Conservation (phyloP, 30 jellyfish, hydroid and myxozoan species). For the Catostylus mosaicus region DNA sequence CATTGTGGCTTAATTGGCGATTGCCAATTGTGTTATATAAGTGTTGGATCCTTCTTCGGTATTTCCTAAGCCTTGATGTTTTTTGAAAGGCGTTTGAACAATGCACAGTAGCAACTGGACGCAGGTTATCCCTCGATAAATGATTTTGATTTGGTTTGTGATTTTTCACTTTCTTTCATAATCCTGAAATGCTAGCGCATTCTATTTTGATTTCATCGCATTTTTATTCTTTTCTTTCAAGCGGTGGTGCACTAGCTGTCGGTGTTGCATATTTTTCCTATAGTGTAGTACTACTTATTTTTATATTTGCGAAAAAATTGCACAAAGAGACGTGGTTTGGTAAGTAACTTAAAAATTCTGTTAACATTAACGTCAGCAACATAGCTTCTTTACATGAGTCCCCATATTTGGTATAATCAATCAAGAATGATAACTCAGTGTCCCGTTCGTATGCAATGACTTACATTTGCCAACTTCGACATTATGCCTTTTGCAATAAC, state of each 20-base stretch:
- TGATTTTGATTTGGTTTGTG: background rate
- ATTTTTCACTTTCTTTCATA: too few relatives aligned
- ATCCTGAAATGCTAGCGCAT: background rate
- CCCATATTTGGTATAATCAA: background rate
- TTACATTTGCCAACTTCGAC: background rate
- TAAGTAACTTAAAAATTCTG: background rate
- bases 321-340: constrained; percentile 61
- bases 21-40: background rate
- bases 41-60: background rate
- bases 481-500: background rate
- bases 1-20: background rate
- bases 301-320: constrained; percentile 10
- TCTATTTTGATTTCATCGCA: background rate
- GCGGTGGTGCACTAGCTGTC: constrained; percentile 76
- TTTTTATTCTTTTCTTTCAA: background rate
- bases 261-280: constrained; percentile 29
- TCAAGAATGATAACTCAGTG: background rate
- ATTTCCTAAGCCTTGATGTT: background rate
- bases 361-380: background rate
- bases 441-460: background rate
- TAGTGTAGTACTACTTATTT: constrained; percentile 18
- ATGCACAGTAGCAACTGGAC: background rate
- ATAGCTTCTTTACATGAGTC: background rate
- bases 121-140: background rate
- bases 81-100: background rate